phyloP scores from a whole-genome alignment of 2,113 vertebrate species.

The Rafetus swinhoei region DNA sequence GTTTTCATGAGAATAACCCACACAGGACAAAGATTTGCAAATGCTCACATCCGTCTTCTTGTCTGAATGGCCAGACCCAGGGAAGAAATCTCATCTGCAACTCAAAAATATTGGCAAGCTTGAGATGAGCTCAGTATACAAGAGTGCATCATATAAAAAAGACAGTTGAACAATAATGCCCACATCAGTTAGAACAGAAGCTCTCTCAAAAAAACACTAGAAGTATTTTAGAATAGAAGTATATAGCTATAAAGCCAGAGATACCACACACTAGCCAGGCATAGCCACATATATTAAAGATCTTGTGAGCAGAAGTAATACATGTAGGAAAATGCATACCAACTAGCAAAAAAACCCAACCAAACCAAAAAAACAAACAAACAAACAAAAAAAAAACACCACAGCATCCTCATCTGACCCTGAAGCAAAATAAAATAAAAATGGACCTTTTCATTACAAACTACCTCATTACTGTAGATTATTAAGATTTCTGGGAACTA shows the following conservation, averaged over 20 bases:
- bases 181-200: not conserved
- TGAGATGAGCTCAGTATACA: not conserved
- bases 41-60: not conserved
- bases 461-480: not conserved
- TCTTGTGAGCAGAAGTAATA: not conserved
- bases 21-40: not conserved
- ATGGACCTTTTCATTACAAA: not conserved
- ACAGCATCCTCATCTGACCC: not conserved
- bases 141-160: not conserved
- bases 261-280: not conserved
- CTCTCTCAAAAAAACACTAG: not conserved
- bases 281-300: not conserved
- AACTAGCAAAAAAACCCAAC: not conserved
- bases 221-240: not conserved
- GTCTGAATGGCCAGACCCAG: not conserved
- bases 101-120: not conserved
- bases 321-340: not conserved
- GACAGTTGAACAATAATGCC: not conserved
- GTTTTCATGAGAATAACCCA: not conserved
- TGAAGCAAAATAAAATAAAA: not conserved
- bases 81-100: not conserved
- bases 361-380: not conserved
- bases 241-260: not conserved
- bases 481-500: conserved; percentile 27
- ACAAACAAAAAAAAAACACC: not conserved